Evolutionary conservation across 2,888 invertebrate genomes (phyloP).

Genomic region (Patella depressa): DNA sequence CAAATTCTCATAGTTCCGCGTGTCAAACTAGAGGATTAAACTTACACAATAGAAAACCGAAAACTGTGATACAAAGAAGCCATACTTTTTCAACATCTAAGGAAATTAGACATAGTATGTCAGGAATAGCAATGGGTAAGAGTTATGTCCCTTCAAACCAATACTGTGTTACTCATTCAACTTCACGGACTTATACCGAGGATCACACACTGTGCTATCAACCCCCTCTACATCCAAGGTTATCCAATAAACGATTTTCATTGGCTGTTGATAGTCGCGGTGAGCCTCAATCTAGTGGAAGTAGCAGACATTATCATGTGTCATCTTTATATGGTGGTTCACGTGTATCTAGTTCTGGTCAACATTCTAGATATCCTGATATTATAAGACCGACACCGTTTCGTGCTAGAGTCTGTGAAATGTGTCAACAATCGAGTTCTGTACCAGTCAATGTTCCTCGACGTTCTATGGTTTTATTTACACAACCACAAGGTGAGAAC

Average conservation of each 20-base stretch:
- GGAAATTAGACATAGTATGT: slow-evolving; percentile 12
- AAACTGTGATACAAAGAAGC: slow-evolving; percentile 27
- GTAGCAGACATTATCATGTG: slow-evolving; percentile 16
- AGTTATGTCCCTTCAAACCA: slow-evolving; percentile 13
- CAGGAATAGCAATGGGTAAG: slow-evolving; percentile 6
- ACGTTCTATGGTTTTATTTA: slow-evolving; percentile 44
- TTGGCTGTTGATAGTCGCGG: slow-evolving; percentile 16
- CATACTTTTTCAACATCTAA: slow-evolving; percentile 22
- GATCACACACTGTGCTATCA: not conserved
- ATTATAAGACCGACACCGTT: slow-evolving; percentile 17
- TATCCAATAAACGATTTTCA: slow-evolving; percentile 14
- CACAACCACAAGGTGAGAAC: slow-evolving; percentile 43
- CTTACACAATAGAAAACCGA: not conserved
- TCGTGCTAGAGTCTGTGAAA: slow-evolving; percentile 19
- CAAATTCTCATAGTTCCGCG: not conserved
- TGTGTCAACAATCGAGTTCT: slow-evolving; percentile 21
- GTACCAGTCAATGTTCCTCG: slow-evolving; percentile 13
- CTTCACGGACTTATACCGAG: not conserved
- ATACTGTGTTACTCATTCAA: not conserved
- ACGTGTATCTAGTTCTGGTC: slow-evolving; percentile 7
- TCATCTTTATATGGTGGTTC: not conserved
- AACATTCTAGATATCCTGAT: not conserved
- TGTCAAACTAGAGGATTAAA: slow-evolving; percentile 6
- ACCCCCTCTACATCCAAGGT: not conserved
- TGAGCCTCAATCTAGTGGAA: slow-evolving; percentile 1